phyloP scores from a whole-genome alignment of 2,113 vertebrate species.

The Heliornis fulica region DNA sequence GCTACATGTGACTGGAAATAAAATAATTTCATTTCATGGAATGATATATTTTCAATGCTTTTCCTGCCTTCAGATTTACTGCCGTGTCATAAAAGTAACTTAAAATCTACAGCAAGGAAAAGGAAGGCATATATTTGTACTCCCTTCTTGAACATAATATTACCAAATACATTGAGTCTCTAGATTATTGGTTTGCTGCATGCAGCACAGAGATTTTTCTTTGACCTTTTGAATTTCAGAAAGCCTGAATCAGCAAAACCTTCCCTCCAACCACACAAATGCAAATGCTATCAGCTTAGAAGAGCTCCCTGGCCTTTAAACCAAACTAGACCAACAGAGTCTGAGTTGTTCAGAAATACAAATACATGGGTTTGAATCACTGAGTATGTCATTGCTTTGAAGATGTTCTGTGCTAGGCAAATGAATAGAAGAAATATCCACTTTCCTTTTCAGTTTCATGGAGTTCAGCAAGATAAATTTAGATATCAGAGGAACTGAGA shows the following conservation, averaged over 20 bases:
- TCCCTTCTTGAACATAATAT: neutral
- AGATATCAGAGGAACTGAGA: neutral
- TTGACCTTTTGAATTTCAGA: neutral
- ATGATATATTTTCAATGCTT: slow-evolving; percentile 50
- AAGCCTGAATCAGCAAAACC: neutral
- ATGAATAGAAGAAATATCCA: neutral
- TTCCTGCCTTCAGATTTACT: slow-evolving; percentile 56
- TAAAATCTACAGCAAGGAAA: slow-evolving; percentile 22
- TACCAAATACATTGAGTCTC: neutral
- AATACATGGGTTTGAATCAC: neutral
- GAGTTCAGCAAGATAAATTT: neutral
- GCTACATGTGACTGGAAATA: slow-evolving; percentile 52
- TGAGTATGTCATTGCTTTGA: neutral
- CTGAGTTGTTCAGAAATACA: neutral
- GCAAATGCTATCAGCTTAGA: neutral
- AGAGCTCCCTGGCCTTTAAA: neutral
- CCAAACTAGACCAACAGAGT: neutral
- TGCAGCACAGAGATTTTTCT: neutral
- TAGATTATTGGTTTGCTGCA: neutral
- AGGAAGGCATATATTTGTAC: neutral
- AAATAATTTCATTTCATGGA: slow-evolving; percentile 65
- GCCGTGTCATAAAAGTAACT: slow-evolving; percentile 26
- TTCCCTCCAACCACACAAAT: neutral
- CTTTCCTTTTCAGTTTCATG: neutral
- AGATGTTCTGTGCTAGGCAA: neutral